A percentile compares a stretch with the other conserved stretches of the same genome.
Evolutionary conservation across 2,113 vertebrate genomes (phyloP).

Genomic region (Brevimyrus niger): DNA sequence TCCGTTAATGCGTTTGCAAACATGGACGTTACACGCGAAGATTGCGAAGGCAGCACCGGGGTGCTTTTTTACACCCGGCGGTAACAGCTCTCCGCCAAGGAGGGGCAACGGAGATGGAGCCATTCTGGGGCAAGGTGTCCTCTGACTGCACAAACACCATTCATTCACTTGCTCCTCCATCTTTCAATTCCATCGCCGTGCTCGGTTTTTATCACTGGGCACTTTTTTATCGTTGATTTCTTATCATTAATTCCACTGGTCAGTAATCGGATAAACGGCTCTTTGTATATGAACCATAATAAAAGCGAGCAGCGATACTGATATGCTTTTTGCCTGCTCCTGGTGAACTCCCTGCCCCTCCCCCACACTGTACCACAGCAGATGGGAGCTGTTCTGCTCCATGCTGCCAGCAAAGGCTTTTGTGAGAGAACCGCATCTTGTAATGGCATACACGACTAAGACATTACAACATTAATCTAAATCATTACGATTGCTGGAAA

Average conservation of each 20-base stretch:
- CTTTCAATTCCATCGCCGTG: background rate
- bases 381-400: conserved; percentile 6
- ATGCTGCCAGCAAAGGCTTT: background rate
- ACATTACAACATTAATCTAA: background rate
- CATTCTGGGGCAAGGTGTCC: background rate
- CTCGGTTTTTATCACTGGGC: background rate
- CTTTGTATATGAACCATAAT: background rate
- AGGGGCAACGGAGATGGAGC: background rate
- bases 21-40: background rate
- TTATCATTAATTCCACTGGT: background rate
- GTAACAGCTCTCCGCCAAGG: background rate
- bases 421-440: background rate
- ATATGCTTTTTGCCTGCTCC: too few species aligned
- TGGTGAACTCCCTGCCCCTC: background rate
- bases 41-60: background rate
- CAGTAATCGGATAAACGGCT: background rate
- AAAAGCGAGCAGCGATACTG: background rate
- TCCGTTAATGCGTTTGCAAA: background rate
- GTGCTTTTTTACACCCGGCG: background rate
- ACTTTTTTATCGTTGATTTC: background rate
- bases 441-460: background rate
- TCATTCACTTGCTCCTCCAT: background rate
- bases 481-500: background rate
- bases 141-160: background rate
- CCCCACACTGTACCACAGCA: conserved; percentile 3